phyloP scores from a whole-genome alignment of 2,797 vertebrate species.

The Chiroxiphia lanceolata region DNA sequence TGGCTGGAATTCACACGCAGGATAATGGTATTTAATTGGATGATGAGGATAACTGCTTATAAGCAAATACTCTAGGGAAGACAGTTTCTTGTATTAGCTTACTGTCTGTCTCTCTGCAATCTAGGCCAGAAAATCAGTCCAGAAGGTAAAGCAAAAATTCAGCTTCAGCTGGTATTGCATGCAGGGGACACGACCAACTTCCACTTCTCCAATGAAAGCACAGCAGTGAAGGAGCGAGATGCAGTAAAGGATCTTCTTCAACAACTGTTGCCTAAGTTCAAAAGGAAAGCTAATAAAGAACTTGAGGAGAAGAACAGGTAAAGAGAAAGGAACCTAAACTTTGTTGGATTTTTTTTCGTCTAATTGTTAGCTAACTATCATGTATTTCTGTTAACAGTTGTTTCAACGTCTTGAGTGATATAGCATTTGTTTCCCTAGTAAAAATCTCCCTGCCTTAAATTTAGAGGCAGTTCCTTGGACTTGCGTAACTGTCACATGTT shows the following conservation, averaged over 20 bases:
- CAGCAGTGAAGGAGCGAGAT: slow-evolving; percentile 91
- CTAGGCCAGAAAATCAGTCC: slow-evolving; percentile 99
- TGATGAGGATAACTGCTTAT: not conserved
- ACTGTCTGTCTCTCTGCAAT: slow-evolving; percentile 51
- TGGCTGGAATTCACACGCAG: not conserved
- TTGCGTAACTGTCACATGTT: slow-evolving; percentile 14
- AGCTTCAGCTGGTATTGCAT: slow-evolving; percentile 96
- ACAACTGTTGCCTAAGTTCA: slow-evolving; percentile 96
- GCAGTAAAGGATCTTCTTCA: slow-evolving; percentile 96
- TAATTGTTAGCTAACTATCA: not conserved
- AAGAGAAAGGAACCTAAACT: not conserved
- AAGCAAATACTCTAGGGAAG: slow-evolving; percentile 1
- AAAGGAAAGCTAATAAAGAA: slow-evolving; percentile 98
- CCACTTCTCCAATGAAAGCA: slow-evolving; percentile 95
- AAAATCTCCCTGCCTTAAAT: not conserved
- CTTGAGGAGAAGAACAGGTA: slow-evolving; percentile 98
- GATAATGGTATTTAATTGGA: slow-evolving; percentile 11
- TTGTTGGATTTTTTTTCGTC: accelerated
- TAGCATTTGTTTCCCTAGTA: not conserved
- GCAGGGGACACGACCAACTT: slow-evolving; percentile 95
- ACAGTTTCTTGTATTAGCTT: slow-evolving; percentile 32
- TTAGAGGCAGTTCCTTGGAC: not conserved
- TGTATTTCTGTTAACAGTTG: not conserved
- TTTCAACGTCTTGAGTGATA: not conserved
- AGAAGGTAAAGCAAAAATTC: slow-evolving; percentile 97